A percentile compares a stretch with the other conserved stretches of the same genome.
These are phyloP conservation scores for Halictus ligatus DNA, from an alignment of 2,888 invertebrate genomes.

Conservation along the genomic window DNA sequence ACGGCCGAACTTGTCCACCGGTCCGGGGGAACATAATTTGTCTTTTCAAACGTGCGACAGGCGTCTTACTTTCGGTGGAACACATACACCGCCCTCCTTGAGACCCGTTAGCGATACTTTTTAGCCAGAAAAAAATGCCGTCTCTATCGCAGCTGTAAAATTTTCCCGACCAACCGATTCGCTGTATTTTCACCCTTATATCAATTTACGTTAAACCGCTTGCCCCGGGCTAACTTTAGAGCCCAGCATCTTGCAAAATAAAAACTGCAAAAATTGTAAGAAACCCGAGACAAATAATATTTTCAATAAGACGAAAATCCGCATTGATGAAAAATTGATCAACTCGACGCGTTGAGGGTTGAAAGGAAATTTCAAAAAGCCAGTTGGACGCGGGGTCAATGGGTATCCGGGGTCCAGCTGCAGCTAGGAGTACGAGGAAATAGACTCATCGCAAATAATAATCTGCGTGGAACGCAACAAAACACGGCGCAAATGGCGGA, in stretches of 20 bases:
- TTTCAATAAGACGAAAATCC: too few species aligned
- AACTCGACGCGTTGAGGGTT: too few species aligned
- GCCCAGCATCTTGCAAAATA: too few species aligned
- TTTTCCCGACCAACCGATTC: neutral
- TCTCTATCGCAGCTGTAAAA: neutral
- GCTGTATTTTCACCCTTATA: neutral
- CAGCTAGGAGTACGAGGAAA: neutral
- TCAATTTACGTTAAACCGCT: neutral
- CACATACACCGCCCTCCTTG: neutral
- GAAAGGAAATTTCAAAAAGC: neutral
- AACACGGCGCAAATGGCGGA: neutral
- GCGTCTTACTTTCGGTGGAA: constrained; percentile 11
- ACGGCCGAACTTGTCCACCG: constrained; percentile 16
- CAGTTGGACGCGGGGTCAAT: neutral
- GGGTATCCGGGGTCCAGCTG: neutral
- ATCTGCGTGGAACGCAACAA: neutral
- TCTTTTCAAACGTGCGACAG: constrained; percentile 7
- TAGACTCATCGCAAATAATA: neutral
- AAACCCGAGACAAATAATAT: too few species aligned
- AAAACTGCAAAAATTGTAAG: too few species aligned
- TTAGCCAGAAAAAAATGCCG: neutral
- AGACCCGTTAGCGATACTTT: neutral
- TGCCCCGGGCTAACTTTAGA: neutral
- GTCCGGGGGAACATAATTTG: constrained; percentile 9
- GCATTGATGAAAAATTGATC: too few species aligned